Base-by-base conservation (phyloP, 1,140 invertebrate species). In the Philopotamus ludificatus region DNA sequence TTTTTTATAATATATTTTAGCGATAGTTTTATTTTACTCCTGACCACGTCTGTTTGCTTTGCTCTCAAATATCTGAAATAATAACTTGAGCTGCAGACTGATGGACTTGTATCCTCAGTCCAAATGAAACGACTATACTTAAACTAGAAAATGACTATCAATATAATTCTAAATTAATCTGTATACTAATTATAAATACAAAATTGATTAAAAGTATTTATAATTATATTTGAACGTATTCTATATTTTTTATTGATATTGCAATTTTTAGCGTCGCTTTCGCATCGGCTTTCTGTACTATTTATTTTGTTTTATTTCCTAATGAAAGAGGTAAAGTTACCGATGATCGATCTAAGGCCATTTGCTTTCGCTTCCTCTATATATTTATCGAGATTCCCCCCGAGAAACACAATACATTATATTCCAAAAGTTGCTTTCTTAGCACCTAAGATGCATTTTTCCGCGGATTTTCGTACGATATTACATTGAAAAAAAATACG, bases 241-340 rank as follows among this genome's bases (percentile, higher is more conserved):
- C n/a, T n/a, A n/a, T n/a, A n/a, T n/a, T n/a, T n/a, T n/a, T n/a
- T n/a, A n/a, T n/a, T n/a, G n/a, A n/a, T n/a, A n/a, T n/a, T n/a
- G n/a, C n/a, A n/a, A n/a, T n/a, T n/a, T n/a, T 34, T 34, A 34
- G 28, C 28, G 4, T 20, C 39, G 54, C 54, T 57, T 42, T 39
- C 42, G 23, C 21, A 21, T 57, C n/a, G 12, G 39, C 9, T 2
- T 9, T 8, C 2, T 21, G 54, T 57, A 42, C 54, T 57, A 28
- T 57, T 57, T 59, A 63, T 66, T 70, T 70, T 70, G 64, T 62
- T 70, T 70, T 70, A 70, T 67, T 70, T 65, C 65, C 39, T 70
- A 70, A 70, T 70, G 68, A 70, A 70, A 70, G 68, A 70, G 68
- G 68, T 70, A 70, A 70, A 70, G 68, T 70, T 70, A 67, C 68